Evolutionary conservation across 2,888 invertebrate genomes (phyloP), one percentile per base, ranked within the genome.

Genomic region (Zaprionus obscuricornis): DNA sequence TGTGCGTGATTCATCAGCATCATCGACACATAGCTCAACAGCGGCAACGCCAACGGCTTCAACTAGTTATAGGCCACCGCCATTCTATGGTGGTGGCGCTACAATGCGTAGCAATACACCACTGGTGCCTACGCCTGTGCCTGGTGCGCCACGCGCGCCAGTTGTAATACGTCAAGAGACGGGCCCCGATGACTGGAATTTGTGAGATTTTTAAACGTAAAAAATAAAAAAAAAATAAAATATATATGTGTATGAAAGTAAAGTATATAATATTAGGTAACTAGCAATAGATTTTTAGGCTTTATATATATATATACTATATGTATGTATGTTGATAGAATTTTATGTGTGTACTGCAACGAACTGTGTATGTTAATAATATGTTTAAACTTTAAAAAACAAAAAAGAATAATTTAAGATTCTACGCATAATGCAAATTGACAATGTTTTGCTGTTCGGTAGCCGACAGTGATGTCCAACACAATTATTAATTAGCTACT

Each of bases 181-280:
- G 59, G 85, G 85, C 22, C 85, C 85, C 49, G 79, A 81, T 52
- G 81, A 85, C 81, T 85, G 84, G 84, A 82, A 85, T 20, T 83
- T 85, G 84, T 82, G 81, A 85, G 86, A 82, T 85, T 77, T 85
- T 65, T 67, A 24, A 26, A 56, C 33, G 56, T 56, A 65, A 29
- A 46, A 39, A 64, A n/a, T n/a, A n/a, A 27, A 64, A 63, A 29
- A 46, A 24, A 45, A 50, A 54, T 64, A 36, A 36, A 26, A 24
- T 63, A 10, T 43, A 26, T 40, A 51, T 33, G 24, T 31, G 55
- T 68, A 60, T 62, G 29, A 56, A 39, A 31, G 26, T n/a, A n/a
- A n/a, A n/a, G n/a, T n/a, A n/a, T n/a, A n/a, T n/a, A n/a, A n/a
- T n/a, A n/a, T n/a, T n/a, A 22, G 5, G 5, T 7, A 7, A 22